These are phyloP conservation scores for Gracilinanus agilis DNA, from an alignment of 2,113 vertebrate species.

Conservation along the genomic window DNA sequence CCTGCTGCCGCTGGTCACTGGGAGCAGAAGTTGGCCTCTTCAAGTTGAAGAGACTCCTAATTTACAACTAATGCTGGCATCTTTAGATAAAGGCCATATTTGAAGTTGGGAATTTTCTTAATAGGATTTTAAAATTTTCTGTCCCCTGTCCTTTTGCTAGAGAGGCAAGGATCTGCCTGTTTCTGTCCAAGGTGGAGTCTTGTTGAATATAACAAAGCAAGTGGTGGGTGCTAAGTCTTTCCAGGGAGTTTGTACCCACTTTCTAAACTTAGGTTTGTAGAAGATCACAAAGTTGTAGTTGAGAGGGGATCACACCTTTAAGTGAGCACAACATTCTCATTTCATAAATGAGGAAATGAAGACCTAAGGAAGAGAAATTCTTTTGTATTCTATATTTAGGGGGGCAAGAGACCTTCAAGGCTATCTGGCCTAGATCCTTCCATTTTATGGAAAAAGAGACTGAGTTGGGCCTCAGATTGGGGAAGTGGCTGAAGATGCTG, in stretches of 20 bases:
- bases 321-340: background rate
- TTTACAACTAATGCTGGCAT: too few species aligned
- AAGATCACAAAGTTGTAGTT: background rate
- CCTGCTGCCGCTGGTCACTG: too few species aligned
- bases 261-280: background rate
- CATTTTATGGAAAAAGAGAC: background rate
- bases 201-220: background rate
- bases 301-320: background rate
- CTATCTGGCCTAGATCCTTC: background rate
- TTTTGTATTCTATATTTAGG: background rate
- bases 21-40: too few species aligned
- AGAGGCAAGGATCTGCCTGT: background rate
- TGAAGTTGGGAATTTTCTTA: too few species aligned
- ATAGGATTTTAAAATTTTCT: too few species aligned
- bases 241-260: background rate
- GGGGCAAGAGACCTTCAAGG: background rate
- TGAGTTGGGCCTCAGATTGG: background rate
- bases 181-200: background rate
- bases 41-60: too few species aligned
- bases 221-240: background rate
- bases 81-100: too few species aligned
- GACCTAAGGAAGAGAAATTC: background rate
- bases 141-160: too few species aligned
- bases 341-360: background rate
- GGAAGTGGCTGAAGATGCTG: background rate